These are phyloP conservation scores for Steinernema feltiae DNA, from an alignment of 1,140 invertebrate species.

Conservation along the genomic window DNA sequence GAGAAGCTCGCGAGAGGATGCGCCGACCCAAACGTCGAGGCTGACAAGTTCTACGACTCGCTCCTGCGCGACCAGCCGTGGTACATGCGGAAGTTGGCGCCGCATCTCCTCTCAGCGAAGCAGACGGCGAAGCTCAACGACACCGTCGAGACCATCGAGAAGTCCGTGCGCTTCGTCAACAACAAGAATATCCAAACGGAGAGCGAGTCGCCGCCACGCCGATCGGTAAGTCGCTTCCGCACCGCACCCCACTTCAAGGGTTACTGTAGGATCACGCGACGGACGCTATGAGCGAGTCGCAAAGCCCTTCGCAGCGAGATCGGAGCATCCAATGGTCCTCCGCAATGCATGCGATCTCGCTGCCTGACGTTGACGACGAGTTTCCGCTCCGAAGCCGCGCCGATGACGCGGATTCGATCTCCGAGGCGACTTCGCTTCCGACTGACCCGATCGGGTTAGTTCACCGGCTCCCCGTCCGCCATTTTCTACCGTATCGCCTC, in stretches of 20 bases:
- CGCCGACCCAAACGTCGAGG: conserved; percentile 17
- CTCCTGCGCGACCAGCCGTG: conserved; percentile 44
- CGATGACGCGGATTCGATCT: conserved; percentile 44
- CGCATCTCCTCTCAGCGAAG: conserved; percentile 46
- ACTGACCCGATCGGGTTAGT: conserved; percentile 47
- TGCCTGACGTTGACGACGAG: not conserved
- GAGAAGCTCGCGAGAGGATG: conserved; percentile 3
- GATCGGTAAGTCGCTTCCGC: not conserved
- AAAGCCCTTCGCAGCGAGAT: not conserved
- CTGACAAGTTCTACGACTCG: not conserved
- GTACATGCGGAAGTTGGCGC: conserved; percentile 47
- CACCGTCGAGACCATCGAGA: conserved; percentile 42
- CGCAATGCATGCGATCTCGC: not conserved
- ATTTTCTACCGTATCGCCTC: not conserved
- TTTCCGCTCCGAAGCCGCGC: conserved; percentile 6
- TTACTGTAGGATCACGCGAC: not conserved
- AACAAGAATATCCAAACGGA: conserved; percentile 55
- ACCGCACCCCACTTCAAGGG: too few relatives aligned
- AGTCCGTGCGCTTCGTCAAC: conserved; percentile 37
- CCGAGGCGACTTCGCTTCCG: conserved; percentile 52
- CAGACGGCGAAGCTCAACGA: conserved; percentile 48
- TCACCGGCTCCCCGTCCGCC: not conserved
- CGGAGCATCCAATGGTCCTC: conserved; percentile 4
- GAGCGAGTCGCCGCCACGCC: not conserved
- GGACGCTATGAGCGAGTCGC: not conserved